A percentile compares a stretch with the other conserved stretches of the same genome.
Evolutionary conservation across 2,888 invertebrate species (phyloP).

Genomic region (Ophonus ardosiacus): DNA sequence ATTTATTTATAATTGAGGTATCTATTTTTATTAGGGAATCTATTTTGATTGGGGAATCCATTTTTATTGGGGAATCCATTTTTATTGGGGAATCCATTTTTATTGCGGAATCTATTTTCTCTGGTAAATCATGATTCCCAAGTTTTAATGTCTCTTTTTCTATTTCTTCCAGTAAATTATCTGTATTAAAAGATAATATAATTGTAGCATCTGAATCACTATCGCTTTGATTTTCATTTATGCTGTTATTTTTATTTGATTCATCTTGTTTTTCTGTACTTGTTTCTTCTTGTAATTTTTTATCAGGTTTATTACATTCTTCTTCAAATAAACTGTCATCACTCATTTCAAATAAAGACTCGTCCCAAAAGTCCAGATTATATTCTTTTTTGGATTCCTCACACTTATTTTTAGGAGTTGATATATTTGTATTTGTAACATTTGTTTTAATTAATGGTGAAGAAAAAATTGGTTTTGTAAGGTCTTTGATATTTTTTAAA

Average conservation of each 20-base stretch:
- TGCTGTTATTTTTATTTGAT: not conserved
- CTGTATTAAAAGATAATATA: constrained; percentile 66
- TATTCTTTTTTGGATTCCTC: not conserved
- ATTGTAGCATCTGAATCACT: constrained; percentile 67
- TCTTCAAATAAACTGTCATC: constrained; percentile 26
- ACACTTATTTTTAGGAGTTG: constrained; percentile 3
- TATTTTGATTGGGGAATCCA: too few relatives aligned
- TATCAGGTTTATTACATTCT: not conserved
- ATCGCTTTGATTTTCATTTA: not conserved
- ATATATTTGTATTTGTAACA: not conserved
- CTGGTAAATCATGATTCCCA: not conserved
- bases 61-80: not conserved
- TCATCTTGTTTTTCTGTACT: not conserved
- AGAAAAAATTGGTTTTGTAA: not conserved
- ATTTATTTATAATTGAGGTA: constrained; percentile 67
- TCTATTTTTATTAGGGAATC: too few relatives aligned
- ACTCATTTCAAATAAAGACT: constrained; percentile 53
- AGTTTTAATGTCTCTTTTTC: constrained; percentile 19
- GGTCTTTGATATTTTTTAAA: too few relatives aligned
- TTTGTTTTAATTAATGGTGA: not conserved
- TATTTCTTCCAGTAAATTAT: constrained; percentile 15
- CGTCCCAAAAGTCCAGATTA: constrained; percentile 55
- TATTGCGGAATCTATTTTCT: not conserved
- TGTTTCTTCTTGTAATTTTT: constrained; percentile 1
- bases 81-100: too few relatives aligned